Evolutionary conservation across 2,113 vertebrate genomes (phyloP), one percentile per base, ranked within the genome.

Genomic region (Microcebus griseorufus): DNA sequence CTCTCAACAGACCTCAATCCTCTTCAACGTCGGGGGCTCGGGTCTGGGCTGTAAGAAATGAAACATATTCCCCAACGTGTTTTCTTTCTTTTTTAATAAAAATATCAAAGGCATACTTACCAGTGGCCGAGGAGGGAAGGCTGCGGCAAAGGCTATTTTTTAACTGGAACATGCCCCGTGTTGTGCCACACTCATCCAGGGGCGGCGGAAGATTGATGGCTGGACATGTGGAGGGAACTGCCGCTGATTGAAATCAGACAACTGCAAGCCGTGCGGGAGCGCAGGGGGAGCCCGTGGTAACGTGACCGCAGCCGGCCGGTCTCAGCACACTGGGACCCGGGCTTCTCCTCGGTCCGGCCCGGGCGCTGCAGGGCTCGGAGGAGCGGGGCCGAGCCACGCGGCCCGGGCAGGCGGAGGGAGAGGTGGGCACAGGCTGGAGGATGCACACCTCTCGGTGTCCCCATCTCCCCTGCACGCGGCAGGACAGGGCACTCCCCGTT

Each of bases 171-270:
- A 98, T 93, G 98, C 98, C 98, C 97, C 98, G 98, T 97, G 98
- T 98, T 98, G 98, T 97, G 98, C 98, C 98, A 98, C 98, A 98
- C 98, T 99, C 98, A 98, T 98, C 98, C 98, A 98, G 98, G 97
- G 98, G 95, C 97, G 97, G 97, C 75, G 37, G 97, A 98, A 99
- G 99, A 99, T 99, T 99, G 99, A 99, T 99, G 98, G 98, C 98
- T 98, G 98, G 98, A 98, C 98, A 99, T 99, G 98, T 98, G 99
- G 98, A 97, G 97, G 98, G 98, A 99, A 97, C 98, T 98, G 98
- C 98, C 98, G 96, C 98, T 99, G 99, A 99, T 99, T 99, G 99
- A 99, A 99, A 99, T 99, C 99, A 99, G 99, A 99, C 98, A 99
- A 99, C 98, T 99, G 99, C 98, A 98, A 97, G 98, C 99, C 98